Evolutionary conservation across 2,113 vertebrate genomes (phyloP), one percentile per base, ranked within the genome.

Genomic region (Cyprinodon variegatus): DNA sequence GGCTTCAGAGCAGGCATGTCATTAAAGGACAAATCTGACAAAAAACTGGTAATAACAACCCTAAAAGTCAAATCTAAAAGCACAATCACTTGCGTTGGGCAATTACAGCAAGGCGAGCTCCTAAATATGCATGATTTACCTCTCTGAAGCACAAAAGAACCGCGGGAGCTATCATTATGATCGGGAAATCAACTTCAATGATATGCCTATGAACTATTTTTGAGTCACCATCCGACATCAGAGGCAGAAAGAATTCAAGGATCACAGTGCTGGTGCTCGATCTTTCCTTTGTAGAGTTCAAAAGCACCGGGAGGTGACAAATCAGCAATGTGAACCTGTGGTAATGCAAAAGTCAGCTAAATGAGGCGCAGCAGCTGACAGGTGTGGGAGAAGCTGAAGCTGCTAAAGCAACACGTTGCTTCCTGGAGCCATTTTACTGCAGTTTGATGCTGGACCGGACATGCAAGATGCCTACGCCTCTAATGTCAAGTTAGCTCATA

Each of bases 401-500:
- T 71, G 81, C 71, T 37, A 68, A 46, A 64, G 37, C 67, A 38
- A 15, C 41, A 69, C 68, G 9, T 39, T 1, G n/a, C 10, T 57
- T 77, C 75, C 70, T 29, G 46, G 39, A 72, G 66, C 71, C 69
- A 77, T 78, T 63, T 15, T 57, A 69, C 43, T 12, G 61, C 6
- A 72, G 29, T 57, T 70, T 0, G 2, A 72, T 40, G 38, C 36
- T 60, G 57, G 68, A 76, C 71, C 48, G 11, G 75, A 78, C 77
- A 61, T 13, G 0, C 4, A 11, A 50, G 11, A 12, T 29, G 45
- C 22, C 65, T 5, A 39, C 20, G 8, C 57, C 74, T 79, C 41
- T 63, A 79, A 87, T 84, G 72, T 84, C 86, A 84, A 87, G 82
- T 77, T 79, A 76, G 87, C 63, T 87, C 82, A 86, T 80, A 88